Evolutionary conservation across 2,113 vertebrate species (phyloP), one percentile per base, ranked within the genome.

Genomic region (Rhinoderma darwinii): DNA sequence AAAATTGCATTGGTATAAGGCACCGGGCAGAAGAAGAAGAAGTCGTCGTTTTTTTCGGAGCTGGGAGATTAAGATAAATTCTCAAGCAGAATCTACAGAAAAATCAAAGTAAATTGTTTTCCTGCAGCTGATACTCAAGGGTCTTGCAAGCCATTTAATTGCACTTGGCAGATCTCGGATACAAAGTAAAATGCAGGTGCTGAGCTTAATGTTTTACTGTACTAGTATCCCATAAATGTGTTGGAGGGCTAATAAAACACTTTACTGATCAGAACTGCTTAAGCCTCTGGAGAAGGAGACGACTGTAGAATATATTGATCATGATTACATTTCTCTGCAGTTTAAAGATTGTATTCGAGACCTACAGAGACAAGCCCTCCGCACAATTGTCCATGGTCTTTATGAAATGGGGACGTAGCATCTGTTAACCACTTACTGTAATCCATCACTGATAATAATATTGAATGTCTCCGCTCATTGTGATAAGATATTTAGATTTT

Each of bases 81-180:
- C 22, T 68, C 14, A 10, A 79, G 30, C 11, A 78, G 43, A 56
- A 78, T 54, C 43, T 70, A 25, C 74, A 66, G 75, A 20, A 59
- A 80, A 80, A 80, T 80, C 75, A 32, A 70, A 54, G 44, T 43
- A 61, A 86, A 70, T 81, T 80, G 61, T 72, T 86, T 80, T 32
- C 75, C 47, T 32, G 74, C 74, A 78, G 59, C 59, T 41, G 14
- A 51, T 78, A 51, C 84, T 86, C 43, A 4, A 68, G 59, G 61
- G 84, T 68, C 84, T 66, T n/a, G 30, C 20, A 44, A 70, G 43
- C 25, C 44, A 43, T 86, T 80, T 86, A 70, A 86, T 86, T 80
- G 61, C 76, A 72, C 63, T 86, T 80, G 76, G 75, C 84, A 80
- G 76, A 72, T 39, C 61, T 68, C 35, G 73, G 61, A 86, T 86